Conservation (phyloP, 2,797 vertebrate species). For the Eulemur mongoz region DNA sequence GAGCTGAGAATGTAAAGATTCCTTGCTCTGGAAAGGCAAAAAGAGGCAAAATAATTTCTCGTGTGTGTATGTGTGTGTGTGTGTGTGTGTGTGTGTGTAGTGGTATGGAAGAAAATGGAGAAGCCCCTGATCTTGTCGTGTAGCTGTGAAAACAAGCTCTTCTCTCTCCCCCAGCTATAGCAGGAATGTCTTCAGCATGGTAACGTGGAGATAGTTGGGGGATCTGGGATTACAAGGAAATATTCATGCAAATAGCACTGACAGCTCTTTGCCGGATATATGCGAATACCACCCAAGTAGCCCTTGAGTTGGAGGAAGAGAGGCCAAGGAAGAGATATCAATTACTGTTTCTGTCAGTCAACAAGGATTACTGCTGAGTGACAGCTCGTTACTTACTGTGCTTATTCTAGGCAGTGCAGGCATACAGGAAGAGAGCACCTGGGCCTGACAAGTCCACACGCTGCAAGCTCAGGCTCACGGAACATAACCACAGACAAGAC, state of each 20-base stretch:
- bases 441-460: background rate
- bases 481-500: background rate
- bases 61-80: accelerated
- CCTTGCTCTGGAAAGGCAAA: slow-evolving; percentile 16
- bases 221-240: background rate
- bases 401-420: background rate
- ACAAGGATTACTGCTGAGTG: background rate
- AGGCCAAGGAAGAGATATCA: background rate
- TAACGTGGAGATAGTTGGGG: background rate
- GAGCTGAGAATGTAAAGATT: background rate
- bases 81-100: background rate
- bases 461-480: background rate
- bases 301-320: background rate
- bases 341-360: background rate
- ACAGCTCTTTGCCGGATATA: background rate
- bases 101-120: background rate
- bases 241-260: background rate
- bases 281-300: slow-evolving; percentile 10
- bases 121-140: background rate
- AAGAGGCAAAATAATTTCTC: background rate
- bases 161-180: background rate
- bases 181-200: background rate
- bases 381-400: background rate
- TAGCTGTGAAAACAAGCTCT: background rate
- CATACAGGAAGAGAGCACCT: background rate